Evolutionary conservation across 2,888 invertebrate genomes (phyloP).

Genomic region (Plebejus melissa): DNA sequence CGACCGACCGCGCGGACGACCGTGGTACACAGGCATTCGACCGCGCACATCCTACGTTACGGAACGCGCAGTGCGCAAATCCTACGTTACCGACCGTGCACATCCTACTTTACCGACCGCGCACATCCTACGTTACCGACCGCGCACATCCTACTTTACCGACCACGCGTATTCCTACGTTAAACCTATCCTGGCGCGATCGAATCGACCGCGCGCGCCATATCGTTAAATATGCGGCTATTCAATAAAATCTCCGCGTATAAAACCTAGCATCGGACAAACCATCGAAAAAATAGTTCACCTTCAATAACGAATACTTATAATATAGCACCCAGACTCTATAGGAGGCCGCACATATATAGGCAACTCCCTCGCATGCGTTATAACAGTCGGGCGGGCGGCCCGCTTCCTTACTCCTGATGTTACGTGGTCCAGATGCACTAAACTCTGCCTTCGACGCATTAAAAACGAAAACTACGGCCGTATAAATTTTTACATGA

Average conservation of each 20-base stretch:
- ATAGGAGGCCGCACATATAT: neutral
- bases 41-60: neutral
- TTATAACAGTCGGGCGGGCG: neutral
- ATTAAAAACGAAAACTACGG: constrained; percentile 39
- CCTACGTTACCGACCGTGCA: constrained; percentile 31
- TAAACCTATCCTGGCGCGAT: neutral
- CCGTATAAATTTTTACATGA: constrained; percentile 39
- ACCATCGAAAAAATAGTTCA: constrained; percentile 57
- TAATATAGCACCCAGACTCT: constrained; percentile 36
- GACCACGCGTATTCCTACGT: constrained; percentile 43
- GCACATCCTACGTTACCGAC: neutral
- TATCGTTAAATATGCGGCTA: constrained; percentile 66
- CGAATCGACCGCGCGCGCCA: constrained; percentile 35
- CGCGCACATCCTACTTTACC: constrained; percentile 33
- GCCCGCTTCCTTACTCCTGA: neutral
- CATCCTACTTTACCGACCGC: neutral
- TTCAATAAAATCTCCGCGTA: constrained; percentile 76
- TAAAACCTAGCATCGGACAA: constrained; percentile 66
- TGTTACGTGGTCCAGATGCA: constrained; percentile 33
- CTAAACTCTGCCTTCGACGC: constrained; percentile 29
- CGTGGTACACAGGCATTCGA: neutral
- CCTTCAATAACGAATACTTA: constrained; percentile 42
- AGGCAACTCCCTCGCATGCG: neutral
- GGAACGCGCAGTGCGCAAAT: neutral
- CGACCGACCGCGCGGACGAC: neutral